Conservation (phyloP, 2,888 invertebrate species). For the Himalopsyche tibetana region DNA sequence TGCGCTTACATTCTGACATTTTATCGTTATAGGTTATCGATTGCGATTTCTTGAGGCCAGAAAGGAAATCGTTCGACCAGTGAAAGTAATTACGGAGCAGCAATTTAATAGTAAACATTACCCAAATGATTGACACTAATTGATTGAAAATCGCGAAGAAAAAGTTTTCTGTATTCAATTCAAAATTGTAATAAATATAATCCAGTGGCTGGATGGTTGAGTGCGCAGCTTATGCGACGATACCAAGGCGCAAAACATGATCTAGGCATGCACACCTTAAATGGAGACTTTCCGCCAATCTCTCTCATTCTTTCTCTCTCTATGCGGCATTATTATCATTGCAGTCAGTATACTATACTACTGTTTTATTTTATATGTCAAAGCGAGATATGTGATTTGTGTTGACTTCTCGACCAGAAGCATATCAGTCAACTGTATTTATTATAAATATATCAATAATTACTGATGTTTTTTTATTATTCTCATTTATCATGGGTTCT, state of each 20-base stretch:
- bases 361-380: neutral
- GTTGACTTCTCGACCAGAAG: neutral
- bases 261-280: conserved; percentile 39
- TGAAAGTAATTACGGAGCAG: conserved; percentile 58
- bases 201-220: neutral
- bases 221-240: conserved; percentile 13
- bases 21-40: conserved; percentile 60
- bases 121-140: conserved; percentile 63
- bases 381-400: conserved; percentile 2
- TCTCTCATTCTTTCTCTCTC: conserved; percentile 16
- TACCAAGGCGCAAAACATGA: conserved; percentile 13
- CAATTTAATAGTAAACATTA: conserved; percentile 35
- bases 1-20: conserved; percentile 53
- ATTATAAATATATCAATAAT: neutral
- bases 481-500: conserved; percentile 1
- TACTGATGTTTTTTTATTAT: conserved; percentile 2
- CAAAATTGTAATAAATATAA: conserved; percentile 41
- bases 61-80: conserved; percentile 54
- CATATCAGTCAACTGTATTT: neutral
- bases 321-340: conserved; percentile 26
- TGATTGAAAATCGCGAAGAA: conserved; percentile 55
- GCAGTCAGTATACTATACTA: neutral
- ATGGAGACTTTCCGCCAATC: conserved; percentile 32
- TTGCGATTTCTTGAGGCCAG: conserved; percentile 35
- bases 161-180: conserved; percentile 44